Percentiles rank a stretch among this genome's conserved stretches.
phyloP scores from a whole-genome alignment of 2,113 vertebrate genomes.

The Coptodon bakossiorum region DNA sequence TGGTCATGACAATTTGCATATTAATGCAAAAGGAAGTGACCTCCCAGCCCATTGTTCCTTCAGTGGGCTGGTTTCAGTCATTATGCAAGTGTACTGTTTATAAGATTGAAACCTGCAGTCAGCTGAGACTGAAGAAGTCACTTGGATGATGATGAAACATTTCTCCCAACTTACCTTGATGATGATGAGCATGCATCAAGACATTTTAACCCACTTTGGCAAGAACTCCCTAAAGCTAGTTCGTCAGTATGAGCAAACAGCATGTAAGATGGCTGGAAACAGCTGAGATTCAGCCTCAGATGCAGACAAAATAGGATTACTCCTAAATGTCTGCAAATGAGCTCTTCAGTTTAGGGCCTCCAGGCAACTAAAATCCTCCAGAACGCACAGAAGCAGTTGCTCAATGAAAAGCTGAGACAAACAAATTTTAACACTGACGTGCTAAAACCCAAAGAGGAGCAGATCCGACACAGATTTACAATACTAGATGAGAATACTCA shows the following conservation, averaged over 20 bases:
- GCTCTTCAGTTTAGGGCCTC: neutral
- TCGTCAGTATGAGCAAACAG: neutral
- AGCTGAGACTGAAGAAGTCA: neutral
- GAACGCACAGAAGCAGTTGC: neutral
- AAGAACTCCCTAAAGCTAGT: neutral
- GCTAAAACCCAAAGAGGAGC: neutral
- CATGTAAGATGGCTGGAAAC: neutral
- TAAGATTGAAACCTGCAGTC: neutral
- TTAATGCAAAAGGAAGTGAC: fast-evolving
- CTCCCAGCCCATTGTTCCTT: fast-evolving
- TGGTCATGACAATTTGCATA: neutral
- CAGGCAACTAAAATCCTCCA: neutral
- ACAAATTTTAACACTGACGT: neutral
- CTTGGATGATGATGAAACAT: neutral
- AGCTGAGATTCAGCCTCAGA: neutral
- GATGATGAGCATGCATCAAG: neutral
- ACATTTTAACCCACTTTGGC: neutral
- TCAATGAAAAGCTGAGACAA: neutral
- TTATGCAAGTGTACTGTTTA: neutral
- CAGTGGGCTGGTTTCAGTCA: neutral
- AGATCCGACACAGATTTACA: neutral
- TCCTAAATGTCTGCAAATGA: neutral
- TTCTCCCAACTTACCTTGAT: neutral
- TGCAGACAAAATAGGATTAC: neutral
- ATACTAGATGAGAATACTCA: neutral